Conservation (phyloP, 2,888 invertebrate species). For the Idaea biselata region DNA sequence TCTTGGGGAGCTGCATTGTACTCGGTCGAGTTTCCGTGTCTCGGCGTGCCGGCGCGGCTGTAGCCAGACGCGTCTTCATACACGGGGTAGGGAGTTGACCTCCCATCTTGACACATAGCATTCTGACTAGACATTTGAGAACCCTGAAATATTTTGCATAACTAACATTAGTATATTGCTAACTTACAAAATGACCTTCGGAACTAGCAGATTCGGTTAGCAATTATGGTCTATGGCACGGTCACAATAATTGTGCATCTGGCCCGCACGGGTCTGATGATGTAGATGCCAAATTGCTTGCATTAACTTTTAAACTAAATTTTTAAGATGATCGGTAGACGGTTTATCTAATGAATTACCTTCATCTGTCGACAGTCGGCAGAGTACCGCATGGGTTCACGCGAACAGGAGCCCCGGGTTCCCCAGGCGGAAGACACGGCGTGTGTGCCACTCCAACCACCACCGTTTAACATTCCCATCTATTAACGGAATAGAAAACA, state of each 20-base stretch:
- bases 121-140: conserved; percentile 51
- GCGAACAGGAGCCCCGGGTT: conserved; percentile 56
- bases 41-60: conserved; percentile 44
- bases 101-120: conserved; percentile 57
- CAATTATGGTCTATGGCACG: too few species aligned
- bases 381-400: conserved; percentile 64
- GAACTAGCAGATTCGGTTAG: too few species aligned
- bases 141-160: conserved; percentile 47
- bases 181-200: background rate
- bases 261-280: too few species aligned
- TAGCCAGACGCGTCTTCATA: conserved; percentile 57
- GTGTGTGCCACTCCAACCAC: conserved; percentile 57
- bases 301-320: too few species aligned
- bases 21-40: conserved; percentile 47
- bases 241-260: too few species aligned
- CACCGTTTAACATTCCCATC: conserved; percentile 59
- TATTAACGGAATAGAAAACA: conserved; percentile 29
- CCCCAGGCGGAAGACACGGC: conserved; percentile 54
- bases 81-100: conserved; percentile 60
- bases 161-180: conserved; percentile 3
- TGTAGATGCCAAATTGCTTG: too few species aligned
- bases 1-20: conserved; percentile 42
- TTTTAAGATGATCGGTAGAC: background rate
- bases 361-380: conserved; percentile 64
- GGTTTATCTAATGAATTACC: conserved; percentile 37